These are phyloP conservation scores for Diadema setosum DNA, from an alignment of 35 echinoderm and acorn worm species.

Conservation along the genomic window DNA sequence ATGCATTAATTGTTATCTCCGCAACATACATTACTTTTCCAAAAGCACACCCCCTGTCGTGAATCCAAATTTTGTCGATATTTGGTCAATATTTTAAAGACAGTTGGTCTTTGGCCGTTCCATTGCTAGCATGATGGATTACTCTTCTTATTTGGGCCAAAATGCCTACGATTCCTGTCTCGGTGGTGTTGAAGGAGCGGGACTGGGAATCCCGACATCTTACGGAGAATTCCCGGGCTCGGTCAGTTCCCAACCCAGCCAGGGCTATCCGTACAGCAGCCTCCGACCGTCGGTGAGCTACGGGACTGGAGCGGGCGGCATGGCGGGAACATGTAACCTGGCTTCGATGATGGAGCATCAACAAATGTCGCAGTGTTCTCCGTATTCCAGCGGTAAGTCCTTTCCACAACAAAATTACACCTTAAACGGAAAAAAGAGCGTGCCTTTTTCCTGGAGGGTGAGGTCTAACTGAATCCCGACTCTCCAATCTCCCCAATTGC, in stretches of 20 bases:
- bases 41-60: too few relatives aligned
- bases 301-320: conserved; percentile 64
- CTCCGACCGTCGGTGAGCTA: conserved; percentile 86
- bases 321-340: conserved; percentile 92
- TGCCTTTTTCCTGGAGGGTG: background rate
- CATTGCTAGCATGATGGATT: conserved; percentile 86
- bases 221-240: conserved; percentile 91
- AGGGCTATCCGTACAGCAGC: conserved; percentile 85
- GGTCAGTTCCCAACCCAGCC: conserved; percentile 74
- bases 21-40: too few relatives aligned
- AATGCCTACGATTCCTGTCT: conserved; percentile 99
- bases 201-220: conserved; percentile 85
- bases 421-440: background rate
- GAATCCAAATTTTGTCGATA: background rate
- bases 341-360: conserved; percentile 99
- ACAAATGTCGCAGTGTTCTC: conserved; percentile 87
- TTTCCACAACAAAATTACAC: background rate
- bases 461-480: background rate
- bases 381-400: conserved; percentile 94
- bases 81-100: too few relatives aligned
- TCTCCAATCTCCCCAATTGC: background rate
- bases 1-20: too few relatives aligned
- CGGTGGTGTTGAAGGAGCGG: conserved; percentile 79
- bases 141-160: conserved; percentile 95
- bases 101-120: background rate